Conservation (phyloP, 2,888 invertebrate genomes). For the Rhimphoctona megacephalus region DNA sequence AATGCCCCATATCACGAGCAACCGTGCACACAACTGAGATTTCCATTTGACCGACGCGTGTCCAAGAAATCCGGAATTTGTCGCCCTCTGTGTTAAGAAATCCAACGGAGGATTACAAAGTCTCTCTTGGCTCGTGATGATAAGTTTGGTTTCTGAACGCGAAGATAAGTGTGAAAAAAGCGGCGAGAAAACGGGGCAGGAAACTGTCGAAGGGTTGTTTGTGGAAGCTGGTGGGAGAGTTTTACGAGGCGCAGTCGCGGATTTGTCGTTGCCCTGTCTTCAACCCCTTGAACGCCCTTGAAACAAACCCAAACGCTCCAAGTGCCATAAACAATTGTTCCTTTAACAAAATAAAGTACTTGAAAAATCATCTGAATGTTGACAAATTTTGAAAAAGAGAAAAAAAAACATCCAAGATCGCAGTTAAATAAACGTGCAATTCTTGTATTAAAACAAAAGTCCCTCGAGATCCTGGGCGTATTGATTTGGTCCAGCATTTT, state of each 20-base stretch:
- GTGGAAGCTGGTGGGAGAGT: background rate
- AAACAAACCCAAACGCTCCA: background rate
- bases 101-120: too few relatives aligned
- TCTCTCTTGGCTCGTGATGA: background rate
- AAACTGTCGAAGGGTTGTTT: background rate
- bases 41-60: background rate
- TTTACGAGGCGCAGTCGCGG: background rate
- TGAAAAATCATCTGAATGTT: background rate
- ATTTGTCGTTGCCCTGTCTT: background rate
- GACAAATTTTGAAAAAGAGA: background rate
- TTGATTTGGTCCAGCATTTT: constrained; percentile 36
- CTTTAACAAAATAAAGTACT: too few relatives aligned
- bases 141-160: background rate
- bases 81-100: background rate
- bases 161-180: background rate
- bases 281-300: constrained; percentile 5
- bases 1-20: background rate
- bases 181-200: too few relatives aligned
- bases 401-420: background rate
- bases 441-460: background rate
- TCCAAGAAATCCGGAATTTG: background rate
- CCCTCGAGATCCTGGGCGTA: constrained; percentile 2
- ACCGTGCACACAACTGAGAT: background rate
- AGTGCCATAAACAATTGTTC: background rate
- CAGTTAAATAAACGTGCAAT: background rate